Evolutionary conservation across 2,113 vertebrate genomes (phyloP), one percentile per base, ranked within the genome.

Genomic region (Toxotes jaculatrix): DNA sequence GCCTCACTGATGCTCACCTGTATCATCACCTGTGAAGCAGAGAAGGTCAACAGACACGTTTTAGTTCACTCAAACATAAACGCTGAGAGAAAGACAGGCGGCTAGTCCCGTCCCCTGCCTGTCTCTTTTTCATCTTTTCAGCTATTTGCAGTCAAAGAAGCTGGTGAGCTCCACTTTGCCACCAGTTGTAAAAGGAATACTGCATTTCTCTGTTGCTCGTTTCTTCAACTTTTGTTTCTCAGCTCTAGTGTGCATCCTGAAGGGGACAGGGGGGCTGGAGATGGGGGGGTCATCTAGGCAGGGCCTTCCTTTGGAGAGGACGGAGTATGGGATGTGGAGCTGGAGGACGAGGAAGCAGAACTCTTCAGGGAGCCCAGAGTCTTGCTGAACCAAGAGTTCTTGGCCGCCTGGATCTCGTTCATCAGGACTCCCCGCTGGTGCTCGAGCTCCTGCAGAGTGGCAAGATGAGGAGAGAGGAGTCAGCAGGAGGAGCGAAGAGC

Each of bases 341-440:
- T 73, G 87, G 97, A 90, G 74, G 97, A 98, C 0, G 97, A 94
- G 0, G 97, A 94, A 0, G 96, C 84, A 36, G 97, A 98, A 3
- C 96, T 99, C 96, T 99, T 99, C 87, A 99, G 96, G 74, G 98
- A 99, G 94, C 97, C 97, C 95, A 99, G 96, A 27, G 98, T 99
- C 96, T 99, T 99, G 94, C 97, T 99, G 96, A 99, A 98, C 98
- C 98, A 99, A 79, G 98, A 99, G 96, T 99, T 99, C 95, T 98
- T 98, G 94, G 98, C 97, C 76, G 98, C 97, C 93, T 99, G 98
- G 91, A 99, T 96, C 95, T 99, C 98, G 34, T 96, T 99, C 97
- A 98, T 97, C 86, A 99, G 95, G 53, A 98, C 96, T 90, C 98
- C 98, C 82, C 96, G 95, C 95, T 99, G 98, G 90, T 99, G 98